Evolutionary conservation across 2,797 vertebrate species (phyloP), one percentile per base, ranked within the genome.

Genomic region (Micromesistius poutassou): DNA sequence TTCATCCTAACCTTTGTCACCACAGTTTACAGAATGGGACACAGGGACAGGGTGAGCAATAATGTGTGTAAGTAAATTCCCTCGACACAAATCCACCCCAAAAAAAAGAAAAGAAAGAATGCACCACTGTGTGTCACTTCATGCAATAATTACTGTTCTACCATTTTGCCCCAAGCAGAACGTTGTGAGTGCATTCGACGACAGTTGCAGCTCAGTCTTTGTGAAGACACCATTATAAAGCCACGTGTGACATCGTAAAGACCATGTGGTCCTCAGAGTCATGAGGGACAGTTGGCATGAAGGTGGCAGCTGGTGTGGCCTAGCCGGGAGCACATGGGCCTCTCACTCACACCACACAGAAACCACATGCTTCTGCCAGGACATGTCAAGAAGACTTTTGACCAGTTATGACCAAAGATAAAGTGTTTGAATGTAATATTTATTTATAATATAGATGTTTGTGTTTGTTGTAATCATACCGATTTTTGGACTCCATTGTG

Each of bases 291-390:
- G 87, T 85, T 90, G 88, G 22, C 71, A 36, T 66, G 83, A 80
- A 71, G 79, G 75, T 42, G 81, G 86, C 90, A 89, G 89, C 89
- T 93, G 89, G 87, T 85, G 71, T 81, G 78, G 79, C 68, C 28
- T 76, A 78, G 77, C 83, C 70, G 30, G 74, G 73, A 88, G 78
- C 90, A 91, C 87, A 89, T 84, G 87, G 83, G 71, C 73, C 76
- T 78, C 77, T 73, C 84, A 71, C 66, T 80, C 75, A 76, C 19
- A 30, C 73, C 73, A 55, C 13, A 75, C n/a, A n/a, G n/a, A n/a
- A n/a, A n/a, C n/a, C 30, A 75, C 79, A 81, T 79, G 71, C 74
- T 79, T 74, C 78, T 80, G 66, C 71, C 77, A 9, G 12, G n/a
- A 28, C 62, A 28, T 25, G 22, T 62, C 46, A 50, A 62, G 55